Percentiles rank a stretch among this genome's conserved stretches.
Evolutionary conservation across 2,888 invertebrate genomes (phyloP).

Genomic region (Eurytoma adleriae): DNA sequence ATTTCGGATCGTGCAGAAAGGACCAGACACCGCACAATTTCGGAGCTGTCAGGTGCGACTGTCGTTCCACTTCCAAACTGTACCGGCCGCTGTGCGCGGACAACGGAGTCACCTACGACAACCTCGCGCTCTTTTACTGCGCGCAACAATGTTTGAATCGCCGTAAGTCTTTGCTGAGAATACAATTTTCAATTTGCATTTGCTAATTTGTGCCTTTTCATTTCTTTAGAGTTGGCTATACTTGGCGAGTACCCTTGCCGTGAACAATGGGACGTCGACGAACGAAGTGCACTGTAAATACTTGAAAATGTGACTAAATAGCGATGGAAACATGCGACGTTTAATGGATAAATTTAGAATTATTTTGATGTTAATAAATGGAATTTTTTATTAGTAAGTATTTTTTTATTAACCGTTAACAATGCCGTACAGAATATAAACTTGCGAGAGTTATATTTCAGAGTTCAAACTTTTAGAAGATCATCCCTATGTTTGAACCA

Average conservation of each 20-base stretch:
- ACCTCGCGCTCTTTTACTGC: constrained; percentile 25
- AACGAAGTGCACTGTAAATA: constrained; percentile 22
- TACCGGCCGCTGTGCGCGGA: constrained; percentile 33
- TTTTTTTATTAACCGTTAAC: neutral
- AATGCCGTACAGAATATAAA: neutral
- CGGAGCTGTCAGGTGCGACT: constrained; percentile 21
- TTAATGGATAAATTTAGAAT: too few relatives aligned
- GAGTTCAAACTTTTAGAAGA: neutral
- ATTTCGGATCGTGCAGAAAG: constrained; percentile 18
- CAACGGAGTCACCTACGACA: constrained; percentile 40
- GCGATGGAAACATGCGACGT: too few relatives aligned
- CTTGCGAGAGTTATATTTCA: too few relatives aligned
- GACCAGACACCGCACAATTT: constrained; percentile 32
- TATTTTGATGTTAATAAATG: too few relatives aligned
- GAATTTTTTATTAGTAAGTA: too few relatives aligned
- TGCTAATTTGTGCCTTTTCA: neutral
- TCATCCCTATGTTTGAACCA: neutral
- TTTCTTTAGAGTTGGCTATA: constrained; percentile 30
- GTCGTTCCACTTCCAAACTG: neutral
- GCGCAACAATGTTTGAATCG: constrained; percentile 30
- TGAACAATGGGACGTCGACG: constrained; percentile 19
- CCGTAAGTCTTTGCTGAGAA: constrained; percentile 5
- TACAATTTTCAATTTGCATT: neutral
- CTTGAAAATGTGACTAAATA: too few relatives aligned
- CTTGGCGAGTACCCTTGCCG: constrained; percentile 29